phyloP scores from a whole-genome alignment of 2,888 invertebrate species.

The Rotaria socialis region DNA sequence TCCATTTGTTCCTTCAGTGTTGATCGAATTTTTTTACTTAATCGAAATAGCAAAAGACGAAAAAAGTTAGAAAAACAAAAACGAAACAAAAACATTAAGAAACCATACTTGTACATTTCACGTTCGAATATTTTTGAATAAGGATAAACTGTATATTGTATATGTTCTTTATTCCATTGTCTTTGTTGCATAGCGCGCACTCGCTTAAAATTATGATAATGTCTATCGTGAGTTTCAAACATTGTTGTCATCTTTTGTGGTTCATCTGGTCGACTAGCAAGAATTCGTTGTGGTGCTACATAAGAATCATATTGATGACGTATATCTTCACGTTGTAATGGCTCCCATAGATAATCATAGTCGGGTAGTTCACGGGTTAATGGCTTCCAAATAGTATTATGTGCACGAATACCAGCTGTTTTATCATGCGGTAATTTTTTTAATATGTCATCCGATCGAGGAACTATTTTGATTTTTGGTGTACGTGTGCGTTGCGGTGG shows the following conservation, averaged over 20 bases:
- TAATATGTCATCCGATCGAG: not conserved
- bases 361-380: not conserved
- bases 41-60: not conserved
- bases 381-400: slow-evolving; percentile 26
- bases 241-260: slow-evolving; percentile 38
- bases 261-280: slow-evolving; percentile 37
- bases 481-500: not conserved
- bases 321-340: slow-evolving; percentile 19
- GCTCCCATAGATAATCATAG: slow-evolving; percentile 27
- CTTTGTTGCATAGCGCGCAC: slow-evolving; percentile 38
- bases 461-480: slow-evolving; percentile 19
- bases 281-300: not conserved
- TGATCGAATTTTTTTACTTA: slow-evolving; percentile 43
- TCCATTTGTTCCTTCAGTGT: slow-evolving; percentile 45
- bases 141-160: slow-evolving; percentile 44
- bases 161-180: slow-evolving; percentile 43
- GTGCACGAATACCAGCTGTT: not conserved
- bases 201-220: slow-evolving; percentile 42
- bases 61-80: not conserved
- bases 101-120: slow-evolving; percentile 43
- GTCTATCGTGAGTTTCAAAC: slow-evolving; percentile 42
- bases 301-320: slow-evolving; percentile 26
- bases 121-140: slow-evolving; percentile 39
- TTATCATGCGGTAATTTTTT: not conserved
- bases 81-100: not conserved